A percentile compares a stretch with the other conserved stretches of the same genome.
Evolutionary conservation across 2,797 vertebrate genomes (phyloP).

Genomic region (Tangara arthus): DNA sequence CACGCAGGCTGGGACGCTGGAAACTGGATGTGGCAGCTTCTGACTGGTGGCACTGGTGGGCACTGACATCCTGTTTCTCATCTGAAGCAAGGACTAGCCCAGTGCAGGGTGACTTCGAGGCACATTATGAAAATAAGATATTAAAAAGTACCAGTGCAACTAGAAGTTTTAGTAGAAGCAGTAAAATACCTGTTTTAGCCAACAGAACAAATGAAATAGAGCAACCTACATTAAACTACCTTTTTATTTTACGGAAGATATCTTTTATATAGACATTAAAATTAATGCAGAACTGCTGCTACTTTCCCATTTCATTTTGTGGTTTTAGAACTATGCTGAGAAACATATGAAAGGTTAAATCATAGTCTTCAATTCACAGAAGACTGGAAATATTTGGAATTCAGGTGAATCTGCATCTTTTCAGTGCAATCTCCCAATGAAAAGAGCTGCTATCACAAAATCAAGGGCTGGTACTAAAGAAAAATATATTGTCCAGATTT

Average conservation of each 20-base stretch:
- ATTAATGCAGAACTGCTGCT: neutral
- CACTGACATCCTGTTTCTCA: neutral
- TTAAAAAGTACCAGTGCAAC: neutral
- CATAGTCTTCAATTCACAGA: neutral
- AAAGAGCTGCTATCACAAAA: neutral
- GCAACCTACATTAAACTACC: neutral
- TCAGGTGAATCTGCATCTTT: neutral
- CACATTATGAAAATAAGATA: neutral
- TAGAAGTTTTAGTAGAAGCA: slow-evolving; percentile 22
- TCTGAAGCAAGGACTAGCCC: neutral
- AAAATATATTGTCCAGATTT: neutral
- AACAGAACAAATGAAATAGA: slow-evolving; percentile 16
- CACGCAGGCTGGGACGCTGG: neutral
- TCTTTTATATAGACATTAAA: slow-evolving; percentile 1
- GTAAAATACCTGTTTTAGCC: slow-evolving; percentile 73
- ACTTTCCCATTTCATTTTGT: slow-evolving; percentile 57
- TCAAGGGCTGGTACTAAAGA: neutral
- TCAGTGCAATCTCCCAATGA: neutral
- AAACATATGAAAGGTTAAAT: neutral
- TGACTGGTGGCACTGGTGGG: neutral
- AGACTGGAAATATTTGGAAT: neutral
- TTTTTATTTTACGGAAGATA: slow-evolving; percentile 10
- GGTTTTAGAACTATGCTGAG: slow-evolving; percentile 67
- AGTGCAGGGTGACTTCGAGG: neutral
- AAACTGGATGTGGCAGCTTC: neutral